Percentiles rank a stretch among this genome's conserved stretches.
These are phyloP conservation scores for Ormyrus rosae DNA, from an alignment of 2,888 invertebrate genomes.

Conservation along the genomic window DNA sequence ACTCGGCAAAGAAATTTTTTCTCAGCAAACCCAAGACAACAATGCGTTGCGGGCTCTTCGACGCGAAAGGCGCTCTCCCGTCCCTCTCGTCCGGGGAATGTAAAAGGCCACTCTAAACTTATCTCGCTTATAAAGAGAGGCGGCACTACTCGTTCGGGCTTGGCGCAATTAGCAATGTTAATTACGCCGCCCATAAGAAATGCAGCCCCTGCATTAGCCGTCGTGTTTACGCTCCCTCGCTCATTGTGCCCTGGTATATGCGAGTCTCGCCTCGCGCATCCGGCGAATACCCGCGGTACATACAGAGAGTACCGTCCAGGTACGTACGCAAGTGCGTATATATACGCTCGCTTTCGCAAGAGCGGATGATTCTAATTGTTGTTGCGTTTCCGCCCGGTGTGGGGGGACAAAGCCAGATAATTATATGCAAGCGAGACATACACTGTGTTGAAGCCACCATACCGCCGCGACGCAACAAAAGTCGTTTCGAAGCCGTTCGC, in stretches of 20 bases:
- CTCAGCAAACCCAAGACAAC: too few relatives aligned
- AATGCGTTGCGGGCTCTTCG: too few relatives aligned
- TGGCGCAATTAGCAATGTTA: slow-evolving; percentile 37
- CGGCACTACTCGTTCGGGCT: too few relatives aligned
- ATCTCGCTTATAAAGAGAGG: too few relatives aligned
- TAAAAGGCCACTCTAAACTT: too few relatives aligned
- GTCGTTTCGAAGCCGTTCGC: too few relatives aligned
- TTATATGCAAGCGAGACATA: too few relatives aligned
- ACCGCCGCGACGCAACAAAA: too few relatives aligned
- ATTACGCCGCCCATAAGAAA: slow-evolving; percentile 22
- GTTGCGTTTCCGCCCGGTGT: background rate
- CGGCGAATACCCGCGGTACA: background rate
- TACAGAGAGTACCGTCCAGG: background rate
- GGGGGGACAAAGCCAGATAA: too few relatives aligned
- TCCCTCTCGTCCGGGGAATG: background rate
- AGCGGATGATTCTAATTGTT: slow-evolving; percentile 35
- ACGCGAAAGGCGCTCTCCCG: too few relatives aligned
- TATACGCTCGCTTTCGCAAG: slow-evolving; percentile 1
- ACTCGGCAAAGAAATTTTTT: too few relatives aligned
- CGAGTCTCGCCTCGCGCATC: slow-evolving; percentile 21
- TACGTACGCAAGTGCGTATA: background rate
- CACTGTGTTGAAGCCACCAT: background rate
- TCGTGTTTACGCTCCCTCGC: background rate
- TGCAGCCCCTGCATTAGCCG: slow-evolving; percentile 5
- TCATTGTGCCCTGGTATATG: background rate